A percentile compares a stretch with the other conserved stretches of the same genome.
Conservation (phyloP, 1,140 invertebrate genomes). For the Dysdera silvatica region DNA sequence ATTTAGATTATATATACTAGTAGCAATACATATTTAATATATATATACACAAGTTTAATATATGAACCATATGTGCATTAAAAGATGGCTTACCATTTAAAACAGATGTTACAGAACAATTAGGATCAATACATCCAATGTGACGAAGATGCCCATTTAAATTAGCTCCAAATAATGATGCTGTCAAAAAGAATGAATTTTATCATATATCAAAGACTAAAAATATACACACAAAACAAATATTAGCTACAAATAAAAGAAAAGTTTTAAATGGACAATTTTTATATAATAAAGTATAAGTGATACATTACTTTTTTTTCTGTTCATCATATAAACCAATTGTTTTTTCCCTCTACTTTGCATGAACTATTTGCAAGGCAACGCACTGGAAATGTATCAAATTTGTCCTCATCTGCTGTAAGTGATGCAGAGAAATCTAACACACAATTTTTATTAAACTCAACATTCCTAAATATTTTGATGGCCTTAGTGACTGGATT, state of each 20-base stretch:
- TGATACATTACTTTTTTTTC: conserved; percentile 3
- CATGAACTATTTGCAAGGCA: no score
- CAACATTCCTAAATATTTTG: no score
- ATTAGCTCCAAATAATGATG: conserved; percentile 80
- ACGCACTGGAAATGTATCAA: no score
- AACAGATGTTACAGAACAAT: conserved; percentile 76
- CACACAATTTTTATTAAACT: no score
- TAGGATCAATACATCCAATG: conserved; percentile 91
- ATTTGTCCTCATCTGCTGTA: no score
- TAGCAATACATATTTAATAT: background rate
- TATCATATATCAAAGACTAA: background rate
- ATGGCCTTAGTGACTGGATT: no score
- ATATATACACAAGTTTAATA: background rate
- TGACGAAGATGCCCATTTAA: conserved; percentile 65
- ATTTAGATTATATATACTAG: no score
- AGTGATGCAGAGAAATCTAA: no score
- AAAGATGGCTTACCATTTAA: conserved; percentile 40
- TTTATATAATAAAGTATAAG: conserved; percentile 8
- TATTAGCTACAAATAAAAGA: conserved; percentile 16
- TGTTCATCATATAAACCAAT: no score
- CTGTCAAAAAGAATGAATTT: conserved; percentile 28
- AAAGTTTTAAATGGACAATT: background rate
- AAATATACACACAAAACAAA: background rate
- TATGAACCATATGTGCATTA: no score
- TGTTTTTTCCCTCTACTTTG: no score